Evolutionary conservation across 2,888 invertebrate species (phyloP).

Genomic region (Auanema sp.): DNA sequence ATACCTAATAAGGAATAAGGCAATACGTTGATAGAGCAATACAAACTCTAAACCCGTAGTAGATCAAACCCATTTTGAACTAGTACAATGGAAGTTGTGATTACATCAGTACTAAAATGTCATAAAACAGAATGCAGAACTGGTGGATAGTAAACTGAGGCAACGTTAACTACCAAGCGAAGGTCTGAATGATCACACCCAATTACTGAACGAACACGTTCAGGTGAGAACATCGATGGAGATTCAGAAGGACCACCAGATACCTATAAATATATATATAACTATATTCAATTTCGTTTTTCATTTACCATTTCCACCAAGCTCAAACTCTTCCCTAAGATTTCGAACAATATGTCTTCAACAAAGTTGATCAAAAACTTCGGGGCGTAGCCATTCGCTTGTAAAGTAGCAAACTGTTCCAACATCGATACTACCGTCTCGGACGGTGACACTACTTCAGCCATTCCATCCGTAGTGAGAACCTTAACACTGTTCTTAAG

Average conservation of each 20-base stretch:
- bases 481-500: conserved; percentile 12
- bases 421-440: conserved; percentile 56
- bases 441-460: conserved; percentile 48
- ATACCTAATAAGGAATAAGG: no score
- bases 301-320: conserved; percentile 45
- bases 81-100: not conserved
- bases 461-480: conserved; percentile 21
- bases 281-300: not conserved
- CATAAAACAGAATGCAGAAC: conserved; percentile 37
- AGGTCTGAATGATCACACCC: conserved; percentile 59
- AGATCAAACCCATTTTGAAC: no score
- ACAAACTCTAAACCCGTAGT: no score
- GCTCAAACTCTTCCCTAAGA: conserved; percentile 49
- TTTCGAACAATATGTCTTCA: conserved; percentile 59
- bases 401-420: conserved; percentile 52
- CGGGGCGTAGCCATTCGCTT: conserved; percentile 33
- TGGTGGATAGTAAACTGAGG: conserved; percentile 54
- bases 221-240: conserved; percentile 29
- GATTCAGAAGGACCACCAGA: conserved; percentile 8
- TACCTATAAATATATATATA: conserved; percentile 10
- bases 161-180: conserved; percentile 56
- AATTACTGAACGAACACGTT: conserved; percentile 46
- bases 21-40: no score
- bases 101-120: not conserved
- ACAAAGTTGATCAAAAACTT: conserved; percentile 53